A percentile compares a stretch with the other conserved stretches of the same genome.
These are phyloP conservation scores for Sphyrna mokarran DNA, from an alignment of 2,113 vertebrate species.

Conservation along the genomic window DNA sequence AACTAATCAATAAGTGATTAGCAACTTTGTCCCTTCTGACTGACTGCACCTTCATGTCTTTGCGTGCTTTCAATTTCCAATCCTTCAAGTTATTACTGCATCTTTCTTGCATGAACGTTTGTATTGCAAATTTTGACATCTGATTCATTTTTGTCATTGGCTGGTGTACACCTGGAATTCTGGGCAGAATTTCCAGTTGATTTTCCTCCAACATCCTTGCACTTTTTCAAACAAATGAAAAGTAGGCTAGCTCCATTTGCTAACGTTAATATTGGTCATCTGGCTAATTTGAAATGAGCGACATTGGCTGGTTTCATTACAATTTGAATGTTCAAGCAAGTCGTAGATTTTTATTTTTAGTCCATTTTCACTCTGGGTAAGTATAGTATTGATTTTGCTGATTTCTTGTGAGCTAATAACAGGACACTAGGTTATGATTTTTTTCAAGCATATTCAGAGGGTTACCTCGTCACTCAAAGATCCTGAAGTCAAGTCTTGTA, in stretches of 20 bases:
- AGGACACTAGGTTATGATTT: too few relatives aligned
- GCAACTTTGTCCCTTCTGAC: background rate
- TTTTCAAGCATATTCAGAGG: too few relatives aligned
- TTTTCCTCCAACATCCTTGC: background rate
- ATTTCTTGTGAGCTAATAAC: too few relatives aligned
- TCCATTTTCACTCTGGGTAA: background rate
- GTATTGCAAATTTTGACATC: background rate
- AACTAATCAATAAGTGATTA: slow-evolving; percentile 19
- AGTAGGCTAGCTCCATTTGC: background rate
- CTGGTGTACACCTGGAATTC: background rate
- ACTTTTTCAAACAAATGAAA: background rate
- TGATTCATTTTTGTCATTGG: background rate
- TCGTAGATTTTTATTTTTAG: background rate
- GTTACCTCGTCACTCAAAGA: background rate
- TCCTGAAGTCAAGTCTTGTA: background rate
- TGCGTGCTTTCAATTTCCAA: background rate
- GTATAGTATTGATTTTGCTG: too few relatives aligned
- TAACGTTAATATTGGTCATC: background rate
- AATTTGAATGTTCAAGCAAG: background rate
- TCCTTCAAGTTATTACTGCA: background rate
- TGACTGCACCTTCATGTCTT: background rate
- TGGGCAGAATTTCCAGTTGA: background rate
- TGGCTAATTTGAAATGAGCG: background rate
- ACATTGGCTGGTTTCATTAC: background rate
- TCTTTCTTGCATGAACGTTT: background rate